Percentiles rank a stretch among this genome's conserved stretches.
These are phyloP conservation scores for Neodiprion pinetum DNA, from an alignment of 1,140 invertebrate species.

Conservation along the genomic window DNA sequence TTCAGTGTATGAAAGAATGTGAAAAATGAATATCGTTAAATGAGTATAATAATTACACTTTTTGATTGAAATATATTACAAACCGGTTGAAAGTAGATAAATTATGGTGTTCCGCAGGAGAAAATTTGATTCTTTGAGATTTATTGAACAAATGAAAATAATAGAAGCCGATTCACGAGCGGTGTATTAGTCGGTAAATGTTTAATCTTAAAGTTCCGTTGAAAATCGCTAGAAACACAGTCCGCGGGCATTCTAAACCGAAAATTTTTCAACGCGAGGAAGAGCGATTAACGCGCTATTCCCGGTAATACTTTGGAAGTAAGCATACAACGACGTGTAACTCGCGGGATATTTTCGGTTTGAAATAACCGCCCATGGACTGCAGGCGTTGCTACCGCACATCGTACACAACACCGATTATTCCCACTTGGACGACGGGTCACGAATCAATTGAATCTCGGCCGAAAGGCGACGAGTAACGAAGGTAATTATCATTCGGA, in stretches of 20 bases:
- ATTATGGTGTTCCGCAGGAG: too few relatives aligned
- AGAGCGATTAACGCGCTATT: not conserved
- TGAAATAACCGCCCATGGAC: not conserved
- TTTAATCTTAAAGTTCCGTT: not conserved
- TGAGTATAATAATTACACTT: too few relatives aligned
- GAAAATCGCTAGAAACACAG: not conserved
- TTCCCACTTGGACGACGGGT: not conserved
- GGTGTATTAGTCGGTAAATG: not conserved
- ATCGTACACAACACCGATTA: conserved; percentile 3
- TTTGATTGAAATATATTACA: too few relatives aligned
- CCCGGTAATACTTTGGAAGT: too few relatives aligned
- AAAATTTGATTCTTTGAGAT: too few relatives aligned
- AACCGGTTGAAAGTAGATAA: too few relatives aligned
- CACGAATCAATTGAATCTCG: not conserved
- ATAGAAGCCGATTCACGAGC: too few relatives aligned
- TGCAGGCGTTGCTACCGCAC: not conserved
- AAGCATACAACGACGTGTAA: not conserved
- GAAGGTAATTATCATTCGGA: not conserved
- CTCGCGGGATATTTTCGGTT: not conserved
- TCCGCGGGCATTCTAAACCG: not conserved
- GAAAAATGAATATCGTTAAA: too few relatives aligned
- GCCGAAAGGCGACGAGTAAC: not conserved
- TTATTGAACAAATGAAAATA: too few relatives aligned
- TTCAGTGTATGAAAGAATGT: not conserved
- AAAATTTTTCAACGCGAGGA: not conserved